Base-by-base conservation (phyloP, 2,797 vertebrate genomes). In the Nyctibius grandis region DNA sequence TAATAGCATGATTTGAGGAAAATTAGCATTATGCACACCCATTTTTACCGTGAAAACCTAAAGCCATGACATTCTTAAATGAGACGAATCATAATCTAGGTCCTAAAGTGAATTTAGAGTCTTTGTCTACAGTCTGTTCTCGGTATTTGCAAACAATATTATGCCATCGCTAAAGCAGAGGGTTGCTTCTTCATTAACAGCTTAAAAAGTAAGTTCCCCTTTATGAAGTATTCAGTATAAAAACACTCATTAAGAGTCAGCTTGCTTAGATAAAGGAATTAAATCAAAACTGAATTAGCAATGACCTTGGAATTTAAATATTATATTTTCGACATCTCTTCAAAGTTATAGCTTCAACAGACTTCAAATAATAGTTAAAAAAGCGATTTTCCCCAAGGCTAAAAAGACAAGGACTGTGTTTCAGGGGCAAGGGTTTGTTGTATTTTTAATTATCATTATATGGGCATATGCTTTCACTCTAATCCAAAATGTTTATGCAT, bases 201-300 rank as follows among this genome's bases (percentile, higher is more conserved):
- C 54, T 85, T 76, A 44, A 89, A 94, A 33, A 92, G 31, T 20
- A 70, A 60, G 19, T 33, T 79, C 12, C 29, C 36, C 34, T 85
- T 92, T 40, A 80, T 15, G 42, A 34, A 89, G 3, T 20, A 67
- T 44, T 67, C 78, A 53, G 14, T 59, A 75, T 15, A 80, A 89
- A 88, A 91, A 26, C 23, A 59, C 18, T 74, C 64, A 85, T 75
- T 89, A 92, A 44, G 56, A 87, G 70, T 80, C 75, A 85, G 53
- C 80, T 89, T 74, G 36, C 60, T 75, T 64, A 83, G 64, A 85
- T 83, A 88, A 92, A 94, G 81, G 69, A 95, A 95, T 80, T 82
- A 91, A 87, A 93, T 89, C 57, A 82, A 86, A 95, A 94, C n/a
- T 45, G 54, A 94, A 88, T 92, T 87, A 94, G 64, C 72, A 83